Evolutionary conservation across 2,797 vertebrate genomes (phyloP).

Genomic region (Gobio occitaniae): DNA sequence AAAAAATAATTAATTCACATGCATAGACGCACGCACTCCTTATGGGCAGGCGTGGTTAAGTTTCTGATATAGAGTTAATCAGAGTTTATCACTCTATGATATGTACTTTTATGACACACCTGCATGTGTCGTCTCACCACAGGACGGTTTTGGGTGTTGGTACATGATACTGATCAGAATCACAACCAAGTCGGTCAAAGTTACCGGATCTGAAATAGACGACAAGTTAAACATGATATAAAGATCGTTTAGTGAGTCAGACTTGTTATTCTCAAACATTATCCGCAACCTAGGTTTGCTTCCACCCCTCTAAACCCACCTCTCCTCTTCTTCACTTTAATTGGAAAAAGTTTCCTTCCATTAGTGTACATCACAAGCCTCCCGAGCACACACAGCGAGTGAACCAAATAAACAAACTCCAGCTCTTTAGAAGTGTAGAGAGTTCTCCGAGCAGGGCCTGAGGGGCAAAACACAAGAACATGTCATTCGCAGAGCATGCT

Average conservation of each 20-base stretch:
- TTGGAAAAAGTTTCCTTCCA: conserved; percentile 89
- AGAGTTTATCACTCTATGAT: neutral
- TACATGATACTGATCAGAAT: conserved; percentile 87
- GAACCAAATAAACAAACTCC: conserved; percentile 88
- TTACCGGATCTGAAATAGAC: conserved; percentile 78
- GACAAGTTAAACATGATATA: neutral
- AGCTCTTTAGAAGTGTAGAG: conserved; percentile 85
- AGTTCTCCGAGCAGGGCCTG: conserved; percentile 81
- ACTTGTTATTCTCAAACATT: neutral
- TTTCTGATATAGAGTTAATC: neutral
- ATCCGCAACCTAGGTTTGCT: neutral
- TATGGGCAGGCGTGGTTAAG: conserved; percentile 4
- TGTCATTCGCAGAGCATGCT: conserved; percentile 32
- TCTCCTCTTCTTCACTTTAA: conserved; percentile 85
- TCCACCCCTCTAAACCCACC: conserved; percentile 72
- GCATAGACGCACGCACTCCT: neutral
- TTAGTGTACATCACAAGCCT: conserved; percentile 90
- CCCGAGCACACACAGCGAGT: conserved; percentile 91
- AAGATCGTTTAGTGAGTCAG: neutral
- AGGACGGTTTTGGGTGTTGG: conserved; percentile 79
- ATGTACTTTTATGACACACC: conserved; percentile 75
- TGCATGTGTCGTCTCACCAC: conserved; percentile 69
- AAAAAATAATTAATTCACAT: neutral
- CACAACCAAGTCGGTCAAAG: conserved; percentile 84
- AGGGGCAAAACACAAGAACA: conserved; percentile 58